Base-by-base conservation (phyloP, 1,140 invertebrate species). In the Calosoma granatense region DNA sequence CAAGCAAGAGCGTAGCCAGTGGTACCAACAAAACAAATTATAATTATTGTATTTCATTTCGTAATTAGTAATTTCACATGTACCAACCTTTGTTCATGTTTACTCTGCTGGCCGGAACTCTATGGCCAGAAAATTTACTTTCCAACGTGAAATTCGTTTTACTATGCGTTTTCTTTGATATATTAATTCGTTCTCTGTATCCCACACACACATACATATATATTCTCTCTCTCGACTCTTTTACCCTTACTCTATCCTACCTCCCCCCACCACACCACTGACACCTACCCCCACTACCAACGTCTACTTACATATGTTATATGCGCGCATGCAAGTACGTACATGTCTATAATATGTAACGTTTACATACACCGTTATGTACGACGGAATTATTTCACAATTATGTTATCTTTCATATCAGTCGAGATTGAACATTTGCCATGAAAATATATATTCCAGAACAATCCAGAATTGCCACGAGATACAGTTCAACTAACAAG, bases 31-130 rank as follows among this genome's bases (percentile, higher is more conserved):
- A 47, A 47, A 47, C 41, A 47, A 47, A 47, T 47, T 47, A 47
- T 47, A 47, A 47, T 47, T 47, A 47, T 47, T 47, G 41, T 47
- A 47, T 47, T 47, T 47, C 41, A 47, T 47, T 47, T 47, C 41
- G 41, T 47, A 47, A 47, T 47, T 47, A 47, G 41, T 47, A 47
- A 47, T 47, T 47, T 47, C 17, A 47, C 41, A 47, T n/a, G 26
- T 9, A 36, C 17, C 9, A 4, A 9, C 41, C 41, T 47, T 47
- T 47, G 41, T 47, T 47, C 41, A 17, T 47, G 41, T 47, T 47
- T 47, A 47, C 41, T 47, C 17, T 47, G 3, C 9, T 17, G 41
- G 41, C 17, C 41, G 17, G 15, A 47, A 17, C 17, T 47, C 3
- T 17, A 17, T 17, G n/a, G 41, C 41, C 15, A 47, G 6, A 47